Conservation (phyloP, 2,797 vertebrate genomes). For the Neomorphus geoffroyi region DNA sequence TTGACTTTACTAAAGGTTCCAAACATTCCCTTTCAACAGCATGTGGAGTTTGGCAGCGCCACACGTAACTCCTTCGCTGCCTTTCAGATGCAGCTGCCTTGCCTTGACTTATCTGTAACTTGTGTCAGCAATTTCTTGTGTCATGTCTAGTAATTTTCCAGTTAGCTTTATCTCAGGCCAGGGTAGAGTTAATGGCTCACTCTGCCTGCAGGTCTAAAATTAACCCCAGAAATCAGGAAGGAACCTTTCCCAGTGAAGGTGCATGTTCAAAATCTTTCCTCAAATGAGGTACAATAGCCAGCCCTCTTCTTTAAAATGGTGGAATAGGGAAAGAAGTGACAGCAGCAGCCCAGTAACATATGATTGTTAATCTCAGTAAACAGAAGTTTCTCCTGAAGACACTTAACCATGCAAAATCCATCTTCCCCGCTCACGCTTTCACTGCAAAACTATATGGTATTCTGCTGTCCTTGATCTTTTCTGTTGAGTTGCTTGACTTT, state of each 20-base stretch:
- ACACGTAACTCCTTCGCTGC: neutral
- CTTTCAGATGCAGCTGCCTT: neutral
- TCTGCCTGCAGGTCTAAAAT: neutral
- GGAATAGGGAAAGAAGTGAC: neutral
- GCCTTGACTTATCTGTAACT: neutral
- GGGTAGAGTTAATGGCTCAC: neutral
- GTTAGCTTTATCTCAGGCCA: neutral
- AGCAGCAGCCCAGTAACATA: neutral
- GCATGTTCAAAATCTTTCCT: neutral
- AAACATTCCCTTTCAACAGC: neutral
- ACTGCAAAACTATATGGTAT: neutral
- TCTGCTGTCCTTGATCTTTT: neutral
- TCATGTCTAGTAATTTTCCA: neutral
- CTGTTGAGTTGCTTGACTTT: neutral
- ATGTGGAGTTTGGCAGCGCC: neutral
- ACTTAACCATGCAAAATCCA: neutral
- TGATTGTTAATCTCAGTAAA: neutral
- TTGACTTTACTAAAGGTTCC: neutral
- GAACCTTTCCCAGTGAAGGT: neutral
- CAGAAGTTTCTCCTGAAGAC: neutral
- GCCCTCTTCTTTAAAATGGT: neutral
- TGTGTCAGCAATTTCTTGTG: neutral
- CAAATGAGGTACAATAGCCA: neutral
- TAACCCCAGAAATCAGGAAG: neutral
- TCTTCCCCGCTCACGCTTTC: neutral